These are phyloP conservation scores for Philypnodon macrostomus DNA, from an alignment of 2,797 vertebrate species.

Conservation along the genomic window DNA sequence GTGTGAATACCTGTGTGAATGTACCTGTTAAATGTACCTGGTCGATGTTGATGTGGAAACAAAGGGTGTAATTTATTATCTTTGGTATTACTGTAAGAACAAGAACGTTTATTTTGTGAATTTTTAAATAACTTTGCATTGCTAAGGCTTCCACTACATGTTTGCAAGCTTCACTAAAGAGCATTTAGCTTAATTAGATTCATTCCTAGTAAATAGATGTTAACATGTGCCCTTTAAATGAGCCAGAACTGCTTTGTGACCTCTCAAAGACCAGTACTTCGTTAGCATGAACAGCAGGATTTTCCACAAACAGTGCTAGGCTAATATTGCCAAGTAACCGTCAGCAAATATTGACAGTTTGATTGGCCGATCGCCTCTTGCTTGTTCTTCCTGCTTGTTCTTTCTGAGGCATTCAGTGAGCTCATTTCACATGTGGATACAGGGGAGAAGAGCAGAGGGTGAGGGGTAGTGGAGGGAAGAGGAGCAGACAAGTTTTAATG, in stretches of 20 bases:
- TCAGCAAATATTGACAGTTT: constrained; percentile 45
- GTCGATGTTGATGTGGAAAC: too few species aligned
- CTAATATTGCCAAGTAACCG: constrained; percentile 39
- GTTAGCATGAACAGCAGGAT: constrained; percentile 39
- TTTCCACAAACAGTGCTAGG: constrained; percentile 21
- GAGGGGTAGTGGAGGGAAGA: constrained; percentile 20
- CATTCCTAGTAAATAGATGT: constrained; percentile 19
- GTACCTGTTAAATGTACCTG: too few species aligned
- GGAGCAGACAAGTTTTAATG: constrained; percentile 18
- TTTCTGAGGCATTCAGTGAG: constrained; percentile 2
- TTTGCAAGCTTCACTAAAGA: constrained; percentile 20
- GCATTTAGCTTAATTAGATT: constrained; percentile 20
- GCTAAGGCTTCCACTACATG: neutral
- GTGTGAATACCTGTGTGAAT: too few species aligned
- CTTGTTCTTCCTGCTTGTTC: constrained; percentile 20
- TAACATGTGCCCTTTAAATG: constrained; percentile 16
- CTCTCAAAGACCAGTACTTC: constrained; percentile 19
- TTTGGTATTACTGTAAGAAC: too few species aligned
- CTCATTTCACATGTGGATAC: constrained; percentile 22
- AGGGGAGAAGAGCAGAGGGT: constrained; percentile 3
- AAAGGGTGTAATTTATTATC: too few species aligned
- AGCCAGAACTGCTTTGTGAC: constrained; percentile 19
- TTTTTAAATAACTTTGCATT: too few species aligned
- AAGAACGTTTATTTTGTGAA: too few species aligned
- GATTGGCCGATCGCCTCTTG: constrained; percentile 39